Base-by-base conservation (phyloP, 2,888 invertebrate genomes). In the Andrena camellia region DNA sequence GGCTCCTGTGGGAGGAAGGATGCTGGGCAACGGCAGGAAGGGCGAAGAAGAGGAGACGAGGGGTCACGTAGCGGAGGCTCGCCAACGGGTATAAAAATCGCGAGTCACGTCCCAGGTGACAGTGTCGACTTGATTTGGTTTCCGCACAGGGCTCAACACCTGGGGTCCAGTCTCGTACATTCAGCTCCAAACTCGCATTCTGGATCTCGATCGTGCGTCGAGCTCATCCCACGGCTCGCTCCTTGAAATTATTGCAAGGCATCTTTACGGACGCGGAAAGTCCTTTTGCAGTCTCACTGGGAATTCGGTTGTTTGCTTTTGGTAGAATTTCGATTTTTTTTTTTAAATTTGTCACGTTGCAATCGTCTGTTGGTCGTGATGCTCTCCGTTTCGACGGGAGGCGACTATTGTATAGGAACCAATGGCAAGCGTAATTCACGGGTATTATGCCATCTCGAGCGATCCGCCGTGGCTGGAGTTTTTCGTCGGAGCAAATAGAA, bases 101-200 rank as follows among this genome's bases (percentile, higher is more conserved):
- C 93, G 93, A 92, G 94, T 94, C 94, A 94, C 94, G 94, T 94
- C 92, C 94, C 93, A 94, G 93, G 94, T 94, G 94, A 94, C 94
- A 94, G 94, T 93, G 93, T 93, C 93, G 93, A 93, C 92, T 94
- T 94, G 94, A 94, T 94, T 94, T 94, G 94, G 94, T 94, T 94
- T 92, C 94, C 94, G 94, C 94, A 93, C 94, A 94, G 94, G 94
- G 94, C 94, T 94, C 94, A 94, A 94, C 94, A 94, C 94, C 94
- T 94, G 94, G 94, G 94, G 94, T 94, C 93, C 93, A 93, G 93
- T 91, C 91, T 92, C 91, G 92, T 93, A 92, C 93, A 94, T 93
- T 93, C 93, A 93, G 93, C 91, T 90, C 92, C 87, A 89, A 89
- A 89, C 89, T 84, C 77, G 84, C 72, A 69, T 52, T 59, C 79